Conservation (phyloP, 2,888 invertebrate genomes). For the Microplitis deprimator region DNA sequence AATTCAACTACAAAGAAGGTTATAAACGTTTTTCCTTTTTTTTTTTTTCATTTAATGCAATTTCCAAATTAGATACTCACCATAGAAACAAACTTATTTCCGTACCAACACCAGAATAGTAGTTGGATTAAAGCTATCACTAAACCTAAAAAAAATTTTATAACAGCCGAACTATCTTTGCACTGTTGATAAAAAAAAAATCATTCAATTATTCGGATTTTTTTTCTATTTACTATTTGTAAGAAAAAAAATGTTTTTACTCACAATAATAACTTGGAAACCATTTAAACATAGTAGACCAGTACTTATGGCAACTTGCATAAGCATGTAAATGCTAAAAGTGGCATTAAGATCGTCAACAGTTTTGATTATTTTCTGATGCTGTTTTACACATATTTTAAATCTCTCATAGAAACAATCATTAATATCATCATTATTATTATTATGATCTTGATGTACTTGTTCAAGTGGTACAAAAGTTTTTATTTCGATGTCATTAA, state of each 20-base stretch:
- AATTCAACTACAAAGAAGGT: too few relatives aligned
- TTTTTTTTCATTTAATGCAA: too few relatives aligned
- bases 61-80: not conserved
- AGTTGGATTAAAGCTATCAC: not conserved
- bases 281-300: slow-evolving; percentile 63
- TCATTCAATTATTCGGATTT: too few relatives aligned
- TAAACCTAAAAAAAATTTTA: not conserved
- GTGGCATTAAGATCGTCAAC: slow-evolving; percentile 55
- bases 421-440: not conserved
- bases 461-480: not conserved
- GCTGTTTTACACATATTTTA: slow-evolving; percentile 51
- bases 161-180: not conserved
- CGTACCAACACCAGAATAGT: not conserved
- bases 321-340: slow-evolving; percentile 55
- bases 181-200: not conserved
- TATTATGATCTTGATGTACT: not conserved
- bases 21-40: too few relatives aligned
- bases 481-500: not conserved
- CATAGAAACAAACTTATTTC: not conserved
- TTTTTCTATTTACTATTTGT: too few relatives aligned
- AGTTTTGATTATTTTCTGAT: slow-evolving; percentile 55
- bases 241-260: not conserved
- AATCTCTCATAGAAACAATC: slow-evolving; percentile 46
- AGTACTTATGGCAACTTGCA: slow-evolving; percentile 60
- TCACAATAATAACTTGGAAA: slow-evolving; percentile 60